These are phyloP conservation scores for Phylloscopus trochiloides DNA, from an alignment of 2,113 vertebrate species.

Conservation along the genomic window DNA sequence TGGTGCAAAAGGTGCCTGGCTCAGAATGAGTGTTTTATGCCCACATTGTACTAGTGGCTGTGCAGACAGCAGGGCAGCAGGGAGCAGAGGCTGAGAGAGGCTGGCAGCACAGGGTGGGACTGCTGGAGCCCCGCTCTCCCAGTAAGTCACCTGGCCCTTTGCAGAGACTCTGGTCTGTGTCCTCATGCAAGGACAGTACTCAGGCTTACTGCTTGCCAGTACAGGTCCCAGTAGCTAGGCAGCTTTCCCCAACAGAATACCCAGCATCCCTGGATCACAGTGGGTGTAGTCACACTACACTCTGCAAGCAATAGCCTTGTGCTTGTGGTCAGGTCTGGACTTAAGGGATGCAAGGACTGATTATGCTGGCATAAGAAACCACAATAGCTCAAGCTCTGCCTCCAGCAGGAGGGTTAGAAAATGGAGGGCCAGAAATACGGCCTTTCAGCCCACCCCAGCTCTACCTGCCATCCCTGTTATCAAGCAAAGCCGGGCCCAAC, in stretches of 20 bases:
- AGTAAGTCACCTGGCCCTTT: neutral
- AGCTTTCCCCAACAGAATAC: neutral
- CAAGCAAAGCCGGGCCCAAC: neutral
- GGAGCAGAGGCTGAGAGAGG: neutral
- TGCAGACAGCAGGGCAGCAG: neutral
- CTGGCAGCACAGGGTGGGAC: accelerated
- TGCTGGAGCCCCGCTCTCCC: accelerated
- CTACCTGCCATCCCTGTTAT: neutral
- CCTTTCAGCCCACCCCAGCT: neutral
- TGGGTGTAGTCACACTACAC: accelerated
- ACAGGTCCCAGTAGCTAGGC: accelerated
- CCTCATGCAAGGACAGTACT: accelerated
- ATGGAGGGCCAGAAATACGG: accelerated
- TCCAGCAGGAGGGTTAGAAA: neutral
- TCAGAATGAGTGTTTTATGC: neutral
- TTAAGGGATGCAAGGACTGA: neutral
- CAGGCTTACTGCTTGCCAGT: accelerated
- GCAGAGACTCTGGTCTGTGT: neutral
- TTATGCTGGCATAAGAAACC: accelerated
- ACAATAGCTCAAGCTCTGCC: neutral
- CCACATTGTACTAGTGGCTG: neutral
- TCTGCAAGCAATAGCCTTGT: neutral
- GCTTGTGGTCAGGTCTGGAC: neutral
- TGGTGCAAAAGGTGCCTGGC: neutral
- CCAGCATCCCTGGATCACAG: neutral